Percentiles rank a stretch among this genome's conserved stretches.
Conservation (phyloP, 2,888 invertebrate genomes). For the Drosophila siamana region DNA sequence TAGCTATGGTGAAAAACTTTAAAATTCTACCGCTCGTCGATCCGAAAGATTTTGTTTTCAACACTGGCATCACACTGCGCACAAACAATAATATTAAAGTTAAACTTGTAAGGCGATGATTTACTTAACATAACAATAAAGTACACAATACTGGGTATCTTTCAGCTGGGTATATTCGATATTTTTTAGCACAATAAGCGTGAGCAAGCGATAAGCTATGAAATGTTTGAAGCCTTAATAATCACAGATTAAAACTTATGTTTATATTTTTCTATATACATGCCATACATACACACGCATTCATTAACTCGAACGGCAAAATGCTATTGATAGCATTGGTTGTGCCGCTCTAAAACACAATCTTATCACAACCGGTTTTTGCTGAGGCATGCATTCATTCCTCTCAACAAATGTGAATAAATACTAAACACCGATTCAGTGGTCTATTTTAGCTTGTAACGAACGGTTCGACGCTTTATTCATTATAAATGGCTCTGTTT, state of each 20-base stretch:
- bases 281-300: neutral
- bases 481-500: slow-evolving; percentile 26
- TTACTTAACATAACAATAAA: neutral
- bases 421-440: slow-evolving; percentile 12
- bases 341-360: neutral
- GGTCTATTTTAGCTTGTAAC: neutral
- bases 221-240: neutral
- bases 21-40: slow-evolving; percentile 55
- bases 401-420: neutral
- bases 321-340: neutral
- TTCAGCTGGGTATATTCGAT: neutral
- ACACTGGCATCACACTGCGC: slow-evolving; percentile 50
- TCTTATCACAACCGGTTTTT: slow-evolving; percentile 11
- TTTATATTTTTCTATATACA: too few relatives aligned
- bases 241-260: too few relatives aligned
- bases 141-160: neutral
- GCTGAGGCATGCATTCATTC: too few relatives aligned
- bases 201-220: neutral
- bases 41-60: slow-evolving; percentile 43
- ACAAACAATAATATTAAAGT: slow-evolving; percentile 51
- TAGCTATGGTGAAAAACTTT: slow-evolving; percentile 66
- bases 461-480: neutral
- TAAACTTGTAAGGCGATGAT: slow-evolving; percentile 46
- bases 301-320: neutral
- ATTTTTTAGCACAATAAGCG: neutral